Conservation (phyloP, 2,797 vertebrate species). For the Rallus crepitans region DNA sequence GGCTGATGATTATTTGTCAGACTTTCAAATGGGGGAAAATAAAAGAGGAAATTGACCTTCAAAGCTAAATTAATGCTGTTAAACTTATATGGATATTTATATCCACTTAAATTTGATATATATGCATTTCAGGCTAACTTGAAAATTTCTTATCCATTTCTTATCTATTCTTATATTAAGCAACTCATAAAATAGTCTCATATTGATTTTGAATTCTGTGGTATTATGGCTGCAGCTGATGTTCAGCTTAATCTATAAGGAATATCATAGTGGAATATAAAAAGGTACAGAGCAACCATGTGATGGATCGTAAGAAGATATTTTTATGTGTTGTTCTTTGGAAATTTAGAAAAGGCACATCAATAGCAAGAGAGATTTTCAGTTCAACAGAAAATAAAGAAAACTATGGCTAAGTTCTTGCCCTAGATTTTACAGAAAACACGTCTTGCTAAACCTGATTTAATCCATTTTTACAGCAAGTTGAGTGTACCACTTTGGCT, state of each 20-base stretch:
- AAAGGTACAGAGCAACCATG: background rate
- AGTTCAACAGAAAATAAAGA: background rate
- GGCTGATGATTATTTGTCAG: background rate
- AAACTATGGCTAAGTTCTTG: background rate
- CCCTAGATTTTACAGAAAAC: constrained; percentile 16
- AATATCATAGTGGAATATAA: background rate
- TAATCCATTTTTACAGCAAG: background rate
- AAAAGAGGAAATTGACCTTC: background rate
- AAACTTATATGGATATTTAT: background rate
- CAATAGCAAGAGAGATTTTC: background rate
- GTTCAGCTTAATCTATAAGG: background rate
- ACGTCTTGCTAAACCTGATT: background rate
- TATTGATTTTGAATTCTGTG: background rate
- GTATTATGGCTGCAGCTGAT: background rate
- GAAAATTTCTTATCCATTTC: background rate
- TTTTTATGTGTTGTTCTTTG: background rate
- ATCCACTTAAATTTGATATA: background rate
- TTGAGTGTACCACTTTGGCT: background rate
- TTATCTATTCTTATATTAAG: background rate
- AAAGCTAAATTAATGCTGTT: background rate
- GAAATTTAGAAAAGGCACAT: background rate
- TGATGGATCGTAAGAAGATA: background rate
- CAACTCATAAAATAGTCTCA: background rate
- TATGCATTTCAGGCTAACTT: background rate
- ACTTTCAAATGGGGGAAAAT: background rate